Base-by-base conservation (phyloP, 2,797 vertebrate genomes). In the Lacerta bilineata region DNA sequence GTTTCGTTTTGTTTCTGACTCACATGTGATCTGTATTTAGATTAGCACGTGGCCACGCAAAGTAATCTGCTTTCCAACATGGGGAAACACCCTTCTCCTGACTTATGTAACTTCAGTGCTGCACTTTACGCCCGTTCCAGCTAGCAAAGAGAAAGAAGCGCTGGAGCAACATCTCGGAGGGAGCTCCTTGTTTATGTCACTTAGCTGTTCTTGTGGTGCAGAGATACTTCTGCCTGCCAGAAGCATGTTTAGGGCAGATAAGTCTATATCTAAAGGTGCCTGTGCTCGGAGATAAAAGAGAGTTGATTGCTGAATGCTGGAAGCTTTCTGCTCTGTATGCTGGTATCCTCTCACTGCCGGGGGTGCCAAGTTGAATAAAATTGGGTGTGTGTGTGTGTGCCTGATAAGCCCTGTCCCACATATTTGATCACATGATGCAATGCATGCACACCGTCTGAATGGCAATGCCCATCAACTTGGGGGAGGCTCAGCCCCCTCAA, bases 201-300 rank as follows among this genome's bases (percentile, higher is more conserved):
- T 75, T 0, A 0, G 84, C 80, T 87, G 8, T 79, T 91, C 91
- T 92, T 64, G 43, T 74, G 59, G 50, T 0, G 0, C 1, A 0
- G 55, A 93, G 94, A 96, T 96, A 93, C 46, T 0, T 1, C 86
- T 84, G 5, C 77, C 36, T 74, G 87, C 25, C 39, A 92, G 55
- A 88, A 91, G 41, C 36, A 0, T 82, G 72, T 0, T 25, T 66
- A 2, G 79, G 59, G 80, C 78, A 85, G 92, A 95, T 94, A 94
- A 0, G 0, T 1, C 77, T 64, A 0, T 75, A 84, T 72, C 76
- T 55, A 39, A 55, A 91, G n/a, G 29, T 77, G 93, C 83, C 89
- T 95, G 94, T 2, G 78, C 86, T 87, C 36, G 0, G 89, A 93
- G 95, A 95, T 96, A 95, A 95, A 66, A 69, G 72, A 81, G 85